Evolutionary conservation across 2,797 vertebrate species (phyloP), one percentile per base, ranked within the genome.

Genomic region (Alcedo quadribrachys): DNA sequence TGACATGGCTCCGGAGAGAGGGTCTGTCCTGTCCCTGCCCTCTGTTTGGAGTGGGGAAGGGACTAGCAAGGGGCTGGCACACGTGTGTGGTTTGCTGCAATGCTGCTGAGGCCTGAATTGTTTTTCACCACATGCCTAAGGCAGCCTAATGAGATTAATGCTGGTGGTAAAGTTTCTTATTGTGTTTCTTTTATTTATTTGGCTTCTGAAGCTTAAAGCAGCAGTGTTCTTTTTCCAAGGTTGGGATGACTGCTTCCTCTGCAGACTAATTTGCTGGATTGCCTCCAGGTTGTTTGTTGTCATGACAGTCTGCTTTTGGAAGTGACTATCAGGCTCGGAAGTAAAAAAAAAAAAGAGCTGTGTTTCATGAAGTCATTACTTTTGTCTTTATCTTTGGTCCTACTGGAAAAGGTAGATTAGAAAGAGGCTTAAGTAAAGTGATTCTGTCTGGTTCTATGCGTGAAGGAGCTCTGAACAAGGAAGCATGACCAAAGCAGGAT

Each of bases 231-330:
- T 82, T 82, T 86, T 81, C 63, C 78, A 90, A 46, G 75, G 60
- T 40, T 87, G 69, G 73, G 63, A 73, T 90, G 92, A 30, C 53
- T 92, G 53, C 63, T 89, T 92, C 81, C 73, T 91, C 77, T 88
- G 70, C 78, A 93, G 90, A 90, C 89, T 92, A 93, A 89, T 84
- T 92, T 71, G 68, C 83, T 96, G 95, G 95, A 91, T 94, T 87
- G 43, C 51, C 63, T 96, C 94, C 95, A 96, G 78, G 81, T 94
- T 95, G 90, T 68, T 92, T 90, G 94, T 96, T 97, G 93, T 96
- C 90, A 96, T 96, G 93, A 92, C 89, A 94, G 79, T 97, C 79
- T 89, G 60, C 89, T 96, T 91, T 93, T 91, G 70, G 77, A 96
- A 89, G 75, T 85, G 68, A 65, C 55, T 86, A 75, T 93, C 78